phyloP scores from a whole-genome alignment of 2,888 invertebrate species.

The Amiota communis region DNA sequence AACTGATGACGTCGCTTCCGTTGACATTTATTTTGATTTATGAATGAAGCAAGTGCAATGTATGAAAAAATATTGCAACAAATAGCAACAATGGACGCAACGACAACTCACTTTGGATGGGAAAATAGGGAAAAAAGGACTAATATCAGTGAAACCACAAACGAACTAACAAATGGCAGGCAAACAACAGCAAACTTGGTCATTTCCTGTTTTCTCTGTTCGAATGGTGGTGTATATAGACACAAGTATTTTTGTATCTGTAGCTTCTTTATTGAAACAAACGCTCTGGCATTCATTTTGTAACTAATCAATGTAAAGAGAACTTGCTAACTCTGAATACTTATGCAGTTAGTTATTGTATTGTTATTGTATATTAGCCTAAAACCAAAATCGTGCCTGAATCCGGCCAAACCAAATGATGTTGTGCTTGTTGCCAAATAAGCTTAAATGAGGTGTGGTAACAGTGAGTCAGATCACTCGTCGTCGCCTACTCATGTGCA shows the following conservation, averaged over 20 bases:
- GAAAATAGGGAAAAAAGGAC: neutral
- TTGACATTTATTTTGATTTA: conserved; percentile 67
- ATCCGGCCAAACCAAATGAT: neutral
- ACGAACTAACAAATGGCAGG: conserved; percentile 4
- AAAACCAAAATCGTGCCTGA: neutral
- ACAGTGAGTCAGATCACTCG: neutral
- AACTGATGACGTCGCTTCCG: conserved; percentile 59
- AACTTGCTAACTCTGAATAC: neutral
- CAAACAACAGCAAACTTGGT: conserved; percentile 18
- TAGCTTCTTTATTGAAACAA: conserved; percentile 18
- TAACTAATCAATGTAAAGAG: conserved; percentile 22
- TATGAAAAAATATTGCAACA: conserved; percentile 1
- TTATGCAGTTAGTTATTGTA: neutral
- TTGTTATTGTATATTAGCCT: no score
- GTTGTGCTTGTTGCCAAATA: conserved; percentile 22
- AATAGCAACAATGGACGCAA: conserved; percentile 1
- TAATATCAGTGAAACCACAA: conserved; percentile 13
- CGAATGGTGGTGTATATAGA: no score
- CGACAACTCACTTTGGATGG: neutral
- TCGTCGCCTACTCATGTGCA: conserved; percentile 11
- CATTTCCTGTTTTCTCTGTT: conserved; percentile 21
- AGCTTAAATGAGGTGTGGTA: no score
- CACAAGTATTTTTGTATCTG: neutral
- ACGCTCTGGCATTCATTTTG: conserved; percentile 8
- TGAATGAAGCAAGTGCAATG: conserved; percentile 38